Evolutionary conservation across 2,888 invertebrate species (phyloP), one percentile per base, ranked within the genome.

Genomic region (Trichacis sp.): DNA sequence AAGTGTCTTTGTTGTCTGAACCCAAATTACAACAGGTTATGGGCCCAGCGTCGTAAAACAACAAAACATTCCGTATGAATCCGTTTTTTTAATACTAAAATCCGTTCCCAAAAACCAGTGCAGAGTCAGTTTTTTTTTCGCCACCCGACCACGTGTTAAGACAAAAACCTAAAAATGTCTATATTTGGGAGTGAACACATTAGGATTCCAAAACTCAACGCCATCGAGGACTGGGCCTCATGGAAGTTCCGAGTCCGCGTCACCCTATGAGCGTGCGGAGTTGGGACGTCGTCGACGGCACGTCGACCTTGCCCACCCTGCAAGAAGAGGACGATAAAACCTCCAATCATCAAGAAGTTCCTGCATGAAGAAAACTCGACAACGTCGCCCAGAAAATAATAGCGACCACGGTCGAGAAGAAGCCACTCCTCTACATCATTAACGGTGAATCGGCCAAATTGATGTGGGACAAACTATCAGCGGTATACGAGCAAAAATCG

Each of bases 401-500:
- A 0, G 66, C 33, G 0, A 58, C 64, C 8, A n/a, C 58, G 15
- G 47, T 69, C 6, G 58, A 54, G 5, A 54, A 64, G 0, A 38
- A 19, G 14, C 50, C 57, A 15, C 8, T 53, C 1, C 54, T 69
- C 0, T 71, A 73, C 56, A 70, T 77, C 17, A 61, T 73, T 46
- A 74, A 76, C 63, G 76, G 75, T 46, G 11, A 58, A 4, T 64
- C 59, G 3, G 53, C 76, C 4, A 50, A 68, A 15, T 68, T 70
- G 14, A 79, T 79, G 76, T 79, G 77, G 75, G 52, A 51, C 0
- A 76, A 73, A 59, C 60, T 79, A n/a, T n/a, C n/a, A n/a, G n/a
- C n/a, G n/a, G n/a, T n/a, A n/a, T n/a, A n/a, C n/a, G n/a, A n/a
- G n/a, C n/a, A 72, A 20, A 74, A 73, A 47, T 69, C 62, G 1